Evolutionary conservation across 1,140 invertebrate species (phyloP), one percentile per base, ranked within the genome.

Genomic region (Brevipalpus yothersi): DNA sequence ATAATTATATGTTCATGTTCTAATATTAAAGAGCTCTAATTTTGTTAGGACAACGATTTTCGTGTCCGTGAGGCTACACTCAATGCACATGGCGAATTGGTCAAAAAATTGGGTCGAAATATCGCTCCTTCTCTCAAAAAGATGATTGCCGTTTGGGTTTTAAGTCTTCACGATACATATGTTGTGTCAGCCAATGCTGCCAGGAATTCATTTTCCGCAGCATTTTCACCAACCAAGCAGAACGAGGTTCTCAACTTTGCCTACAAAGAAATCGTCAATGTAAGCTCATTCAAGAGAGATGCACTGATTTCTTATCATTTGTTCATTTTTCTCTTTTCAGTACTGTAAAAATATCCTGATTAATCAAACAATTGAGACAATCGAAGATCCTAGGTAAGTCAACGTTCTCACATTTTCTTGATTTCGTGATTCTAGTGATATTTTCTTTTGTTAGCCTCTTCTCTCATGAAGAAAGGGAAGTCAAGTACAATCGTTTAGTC

Each of bases 121-220:
- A 73, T 91, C 55, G 86, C 84, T 5, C 80, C 81, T 84, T 86
- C 21, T 54, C 42, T 60, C 7, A 53, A 54, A 39, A 49, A 60
- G 54, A 64, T 64, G 12, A 74, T 72, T 72, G 80, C 81, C 11
- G 71, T 77, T 19, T 86, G 83, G 83, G 77, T 88, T 62, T 75
- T 81, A 5, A 79, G 81, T 19, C 82, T 84, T 66, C 83, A 79
- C 71, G 88, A 92, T 66, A 79, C 78, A 9, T 85, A 87, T 71
- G 75, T 82, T 12, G 83, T 83, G 4, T 83, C 83, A 17, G 81
- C 84, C 7, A 77, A 76, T 62, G 77, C 80, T 61, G 86, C 86
- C 19, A 72, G 67, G 19, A 72, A 75, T 64, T 77, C 82, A n/a
- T 87, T 76, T 62, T 63, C 69, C 69, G 74, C 75, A 51, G 80